Percentiles rank a stretch among this genome's conserved stretches.
Evolutionary conservation across 2,113 vertebrate genomes (phyloP).

Genomic region (Merops nubicus): DNA sequence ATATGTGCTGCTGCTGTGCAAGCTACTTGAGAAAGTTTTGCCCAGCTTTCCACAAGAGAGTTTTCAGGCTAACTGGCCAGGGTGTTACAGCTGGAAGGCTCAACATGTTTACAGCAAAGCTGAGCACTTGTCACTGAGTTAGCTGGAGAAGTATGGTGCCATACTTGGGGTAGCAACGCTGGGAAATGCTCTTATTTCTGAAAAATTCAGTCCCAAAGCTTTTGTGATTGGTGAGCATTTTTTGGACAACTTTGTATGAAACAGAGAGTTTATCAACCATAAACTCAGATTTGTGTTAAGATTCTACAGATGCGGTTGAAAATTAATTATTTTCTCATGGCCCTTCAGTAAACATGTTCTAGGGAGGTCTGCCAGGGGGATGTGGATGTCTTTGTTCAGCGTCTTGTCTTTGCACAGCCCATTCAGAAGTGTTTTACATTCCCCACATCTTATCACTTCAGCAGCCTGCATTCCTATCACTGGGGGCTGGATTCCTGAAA

Average conservation of each 20-base stretch:
- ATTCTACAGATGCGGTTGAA: not conserved
- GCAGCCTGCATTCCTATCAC: not conserved
- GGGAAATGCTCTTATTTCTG: not conserved
- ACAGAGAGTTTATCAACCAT: not conserved
- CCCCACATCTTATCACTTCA: not conserved
- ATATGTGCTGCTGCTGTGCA: not conserved
- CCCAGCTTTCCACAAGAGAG: not conserved
- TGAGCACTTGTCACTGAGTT: not conserved
- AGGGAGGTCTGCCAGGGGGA: not conserved
- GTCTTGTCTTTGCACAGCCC: not conserved
- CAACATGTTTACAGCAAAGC: not conserved
- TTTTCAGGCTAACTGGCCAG: not conserved
- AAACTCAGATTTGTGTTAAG: not conserved
- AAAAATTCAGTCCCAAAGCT: not conserved
- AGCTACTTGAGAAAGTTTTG: not conserved
- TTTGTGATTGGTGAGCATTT: not conserved
- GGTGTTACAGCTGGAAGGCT: not conserved
- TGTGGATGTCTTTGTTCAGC: not conserved
- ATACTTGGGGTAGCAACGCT: not conserved
- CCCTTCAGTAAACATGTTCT: not conserved
- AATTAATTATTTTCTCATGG: not conserved
- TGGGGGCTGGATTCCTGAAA: not conserved
- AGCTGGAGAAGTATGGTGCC: not conserved
- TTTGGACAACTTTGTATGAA: not conserved
- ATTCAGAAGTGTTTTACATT: not conserved